These are phyloP conservation scores for Dendrolimus houi DNA, from an alignment of 2,888 invertebrate genomes.

Conservation along the genomic window DNA sequence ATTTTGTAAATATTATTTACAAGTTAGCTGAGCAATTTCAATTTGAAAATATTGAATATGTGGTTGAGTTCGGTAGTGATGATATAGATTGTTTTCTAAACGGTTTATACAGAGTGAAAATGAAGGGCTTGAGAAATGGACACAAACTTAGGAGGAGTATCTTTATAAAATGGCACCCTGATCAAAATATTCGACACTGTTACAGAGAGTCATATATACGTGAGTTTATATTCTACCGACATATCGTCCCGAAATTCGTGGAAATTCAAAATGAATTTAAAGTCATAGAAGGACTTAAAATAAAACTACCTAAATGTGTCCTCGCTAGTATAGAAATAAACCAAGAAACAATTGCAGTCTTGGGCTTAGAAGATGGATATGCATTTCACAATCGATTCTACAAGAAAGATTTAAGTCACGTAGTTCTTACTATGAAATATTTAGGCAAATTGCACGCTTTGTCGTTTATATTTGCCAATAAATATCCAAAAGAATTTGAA, in stretches of 20 bases:
- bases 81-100: slow-evolving; percentile 40
- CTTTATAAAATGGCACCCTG: slow-evolving; percentile 44
- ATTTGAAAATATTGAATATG: slow-evolving; percentile 29
- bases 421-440: slow-evolving; percentile 40
- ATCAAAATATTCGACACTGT: slow-evolving; percentile 27
- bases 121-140: slow-evolving; percentile 35
- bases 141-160: slow-evolving; percentile 32
- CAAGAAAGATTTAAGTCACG: slow-evolving; percentile 34
- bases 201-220: slow-evolving; percentile 42
- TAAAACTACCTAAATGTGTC: slow-evolving; percentile 49
- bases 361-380: slow-evolving; percentile 19
- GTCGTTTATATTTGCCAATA: slow-evolving; percentile 37
- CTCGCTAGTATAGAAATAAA: slow-evolving; percentile 32
- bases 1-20: slow-evolving; percentile 38
- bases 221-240: slow-evolving; percentile 34
- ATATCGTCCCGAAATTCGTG: slow-evolving; percentile 33
- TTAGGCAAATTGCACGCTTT: slow-evolving; percentile 52
- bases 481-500: slow-evolving; percentile 30
- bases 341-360: slow-evolving; percentile 38
- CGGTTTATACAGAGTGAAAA: slow-evolving; percentile 33
- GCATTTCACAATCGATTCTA: slow-evolving; percentile 31
- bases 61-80: slow-evolving; percentile 31
- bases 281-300: slow-evolving; percentile 47
- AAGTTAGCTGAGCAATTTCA: slow-evolving; percentile 33
- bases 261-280: slow-evolving; percentile 36